Percentiles rank a stretch among this genome's conserved stretches.
These are phyloP conservation scores for Drosophila nigricruria DNA, from an alignment of 2,888 invertebrate species.

Conservation along the genomic window DNA sequence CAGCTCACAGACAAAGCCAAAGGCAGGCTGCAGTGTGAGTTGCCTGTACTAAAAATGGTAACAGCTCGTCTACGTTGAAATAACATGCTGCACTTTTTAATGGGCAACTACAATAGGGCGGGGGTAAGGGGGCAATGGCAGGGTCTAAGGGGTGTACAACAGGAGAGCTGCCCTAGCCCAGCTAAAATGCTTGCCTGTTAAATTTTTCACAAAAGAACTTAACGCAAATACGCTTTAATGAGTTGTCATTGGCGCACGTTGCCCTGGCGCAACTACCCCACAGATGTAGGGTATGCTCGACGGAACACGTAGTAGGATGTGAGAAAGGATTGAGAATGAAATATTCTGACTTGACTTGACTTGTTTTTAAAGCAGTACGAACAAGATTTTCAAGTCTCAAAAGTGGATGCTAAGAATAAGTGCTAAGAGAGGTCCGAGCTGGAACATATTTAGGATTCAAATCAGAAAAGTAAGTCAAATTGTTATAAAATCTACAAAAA, in stretches of 20 bases:
- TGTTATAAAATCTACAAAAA: neutral
- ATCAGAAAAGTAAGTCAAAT: neutral
- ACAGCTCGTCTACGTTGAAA: slow-evolving; percentile 8
- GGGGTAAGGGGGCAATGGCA: neutral
- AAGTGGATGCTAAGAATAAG: neutral
- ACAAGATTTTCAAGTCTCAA: neutral
- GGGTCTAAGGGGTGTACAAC: neutral
- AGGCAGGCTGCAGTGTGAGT: neutral
- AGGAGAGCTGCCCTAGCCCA: slow-evolving; percentile 10
- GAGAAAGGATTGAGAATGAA: no score
- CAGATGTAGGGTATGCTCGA: neutral
- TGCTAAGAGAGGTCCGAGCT: neutral
- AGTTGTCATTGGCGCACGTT: slow-evolving; percentile 37
- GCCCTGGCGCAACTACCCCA: slow-evolving; percentile 5
- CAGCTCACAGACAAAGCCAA: slow-evolving; percentile 3
- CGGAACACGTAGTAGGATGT: neutral
- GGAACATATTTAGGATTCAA: neutral
- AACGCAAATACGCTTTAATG: slow-evolving; percentile 61
- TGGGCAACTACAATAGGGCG: slow-evolving; percentile 19
- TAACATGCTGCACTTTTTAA: slow-evolving; percentile 38
- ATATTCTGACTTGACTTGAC: no score
- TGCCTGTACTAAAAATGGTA: slow-evolving; percentile 3
- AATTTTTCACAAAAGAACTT: slow-evolving; percentile 49
- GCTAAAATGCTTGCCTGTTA: slow-evolving; percentile 50
- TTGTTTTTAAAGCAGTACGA: no score